Conservation (phyloP, 2,888 invertebrate species). For the Kuschelorhynchus macadamiae region DNA sequence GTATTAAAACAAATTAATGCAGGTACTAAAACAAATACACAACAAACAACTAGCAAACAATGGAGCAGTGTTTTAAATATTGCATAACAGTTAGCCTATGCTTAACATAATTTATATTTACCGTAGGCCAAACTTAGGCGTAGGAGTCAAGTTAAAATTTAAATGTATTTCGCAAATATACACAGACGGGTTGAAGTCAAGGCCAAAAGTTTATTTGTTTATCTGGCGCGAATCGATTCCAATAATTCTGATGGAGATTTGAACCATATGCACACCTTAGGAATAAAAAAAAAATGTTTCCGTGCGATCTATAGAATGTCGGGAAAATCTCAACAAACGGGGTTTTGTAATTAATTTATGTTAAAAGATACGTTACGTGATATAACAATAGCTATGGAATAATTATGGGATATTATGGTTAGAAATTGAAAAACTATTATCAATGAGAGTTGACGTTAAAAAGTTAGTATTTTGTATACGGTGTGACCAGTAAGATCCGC, state of each 20-base stretch:
- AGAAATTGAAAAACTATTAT: too few relatives aligned
- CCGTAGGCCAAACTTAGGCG: constrained; percentile 22
- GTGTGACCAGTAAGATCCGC: too few relatives aligned
- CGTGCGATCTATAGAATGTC: too few relatives aligned
- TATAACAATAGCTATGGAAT: too few relatives aligned
- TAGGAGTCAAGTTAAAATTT: constrained; percentile 31
- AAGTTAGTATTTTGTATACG: too few relatives aligned
- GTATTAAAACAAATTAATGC: too few relatives aligned
- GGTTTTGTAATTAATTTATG: too few relatives aligned
- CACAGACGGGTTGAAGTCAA: constrained; percentile 33
- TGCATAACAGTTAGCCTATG: constrained; percentile 25
- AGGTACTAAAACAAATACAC: background rate
- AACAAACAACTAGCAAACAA: background rate
- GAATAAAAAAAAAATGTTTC: constrained; percentile 4
- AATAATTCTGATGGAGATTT: constrained; percentile 2
- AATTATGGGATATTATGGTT: too few relatives aligned
- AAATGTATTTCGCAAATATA: constrained; percentile 25
- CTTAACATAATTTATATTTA: background rate
- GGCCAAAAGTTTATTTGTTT: constrained; percentile 24
- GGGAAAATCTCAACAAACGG: too few relatives aligned
- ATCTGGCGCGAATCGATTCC: background rate
- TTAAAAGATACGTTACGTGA: too few relatives aligned
- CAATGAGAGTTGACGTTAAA: too few relatives aligned
- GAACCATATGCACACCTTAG: constrained; percentile 18
- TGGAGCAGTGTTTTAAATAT: constrained; percentile 15